Base-by-base conservation (phyloP, 2,888 invertebrate genomes). In the Eilema caniola region DNA sequence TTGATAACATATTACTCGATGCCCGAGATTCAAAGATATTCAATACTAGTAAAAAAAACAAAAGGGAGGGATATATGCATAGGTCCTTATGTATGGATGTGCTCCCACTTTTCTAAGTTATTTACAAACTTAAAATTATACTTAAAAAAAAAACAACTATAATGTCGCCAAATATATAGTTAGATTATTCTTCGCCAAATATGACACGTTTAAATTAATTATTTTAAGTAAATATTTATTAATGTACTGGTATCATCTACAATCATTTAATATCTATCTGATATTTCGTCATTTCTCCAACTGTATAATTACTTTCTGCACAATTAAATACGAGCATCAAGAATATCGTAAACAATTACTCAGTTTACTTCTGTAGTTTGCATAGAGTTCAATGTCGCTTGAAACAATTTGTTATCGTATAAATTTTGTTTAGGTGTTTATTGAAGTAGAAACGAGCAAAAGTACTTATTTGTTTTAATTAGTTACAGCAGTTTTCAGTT, bases 281-380 rank as follows among this genome's bases (percentile, higher is more conserved):
- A 60, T 62, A 69, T 74, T 71, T 73, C 64, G 72, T 67, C 70
- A 74, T 74, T 74, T 76, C 56, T 67, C 28, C 65, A n/a, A 62
- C 65, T 71, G 62, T 76, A 69, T 72, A 76, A 76, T 75, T 47
- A 72, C 70, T 80, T 78, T 53, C 61, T 69, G 68, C 66, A 66
- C 79, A 77, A 83, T 79, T 73, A 77, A 83, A 74, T 79, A 73
- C 70, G 53, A 53, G 53, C n/a, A n/a, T n/a, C 66, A 57, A 23
- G 67, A 59, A 61, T 66, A 37, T 37, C 24, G 69, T 70, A 73
- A 74, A 74, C 77, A 74, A 71, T 70, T 68, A 74, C 69, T 71
- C 69, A 60, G 62, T 25, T n/a, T 66, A 68, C 73, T 76, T 71
- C 62, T 73, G 69, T 67, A 31, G 62, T 60, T 37, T 64, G 65